phyloP scores from a whole-genome alignment of 2,797 vertebrate genomes.

The Leucoraja ocellata region DNA sequence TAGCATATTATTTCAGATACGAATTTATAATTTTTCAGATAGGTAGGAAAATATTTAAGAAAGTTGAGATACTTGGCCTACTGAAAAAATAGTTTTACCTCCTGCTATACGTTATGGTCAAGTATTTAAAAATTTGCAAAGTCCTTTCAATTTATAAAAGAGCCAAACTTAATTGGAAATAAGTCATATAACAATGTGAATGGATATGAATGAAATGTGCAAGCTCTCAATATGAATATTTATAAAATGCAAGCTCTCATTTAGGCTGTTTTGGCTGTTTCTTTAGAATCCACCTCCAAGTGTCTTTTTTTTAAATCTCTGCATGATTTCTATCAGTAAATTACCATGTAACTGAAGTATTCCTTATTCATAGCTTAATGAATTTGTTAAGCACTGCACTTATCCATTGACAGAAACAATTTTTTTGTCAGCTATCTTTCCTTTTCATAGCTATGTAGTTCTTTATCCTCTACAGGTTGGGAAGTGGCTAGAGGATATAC shows the following conservation, averaged over 20 bases:
- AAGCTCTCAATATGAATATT: too few species aligned
- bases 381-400: background rate
- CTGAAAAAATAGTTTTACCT: background rate
- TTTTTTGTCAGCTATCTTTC: background rate
- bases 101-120: constrained; percentile 38
- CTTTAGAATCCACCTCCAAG: background rate
- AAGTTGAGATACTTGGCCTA: background rate
- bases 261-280: background rate
- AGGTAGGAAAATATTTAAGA: background rate
- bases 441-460: background rate
- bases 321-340: background rate
- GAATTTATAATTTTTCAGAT: background rate
- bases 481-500: background rate
- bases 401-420: background rate
- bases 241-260: too few species aligned
- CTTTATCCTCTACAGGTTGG: background rate
- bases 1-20: background rate
- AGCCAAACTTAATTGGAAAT: constrained; percentile 39
- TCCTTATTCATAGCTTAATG: background rate
- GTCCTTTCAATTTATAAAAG: constrained; percentile 41
- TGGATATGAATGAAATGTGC: constrained; percentile 25
- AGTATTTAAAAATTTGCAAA: constrained; percentile 36
- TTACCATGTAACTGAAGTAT: background rate
- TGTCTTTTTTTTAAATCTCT: background rate
- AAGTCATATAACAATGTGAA: constrained; percentile 38